A percentile compares a stretch with the other conserved stretches of the same genome.
phyloP scores from a whole-genome alignment of 23 tunicate genomes.

The Botrylloides violaceus region DNA sequence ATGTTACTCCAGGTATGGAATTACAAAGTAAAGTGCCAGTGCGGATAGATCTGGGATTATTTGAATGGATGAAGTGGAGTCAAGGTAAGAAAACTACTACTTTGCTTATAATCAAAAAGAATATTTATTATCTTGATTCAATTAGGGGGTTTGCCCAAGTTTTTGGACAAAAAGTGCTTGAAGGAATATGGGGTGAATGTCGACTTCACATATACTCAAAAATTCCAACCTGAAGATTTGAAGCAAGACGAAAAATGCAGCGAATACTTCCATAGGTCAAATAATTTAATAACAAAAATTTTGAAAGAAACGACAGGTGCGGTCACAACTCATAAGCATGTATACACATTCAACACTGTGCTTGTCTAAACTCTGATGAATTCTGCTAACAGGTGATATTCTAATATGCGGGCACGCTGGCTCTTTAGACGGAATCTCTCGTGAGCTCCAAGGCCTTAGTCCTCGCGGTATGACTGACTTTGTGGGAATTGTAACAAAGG shows the following conservation, averaged over 20 bases:
- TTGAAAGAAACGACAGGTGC: conserved; percentile 55
- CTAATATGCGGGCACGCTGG: conserved; percentile 80
- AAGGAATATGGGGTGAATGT: conserved; percentile 56
- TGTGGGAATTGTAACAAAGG: conserved; percentile 87
- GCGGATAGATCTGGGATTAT: conserved; percentile 50
- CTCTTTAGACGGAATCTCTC: conserved; percentile 68
- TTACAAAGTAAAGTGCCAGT: conserved; percentile 31
- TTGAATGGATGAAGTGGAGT: conserved; percentile 98
- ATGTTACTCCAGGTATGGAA: conserved; percentile 42
- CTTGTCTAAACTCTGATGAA: too few relatives aligned
- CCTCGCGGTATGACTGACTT: conserved; percentile 88
- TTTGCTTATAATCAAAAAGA: too few relatives aligned
- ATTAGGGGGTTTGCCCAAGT: conserved; percentile 71
- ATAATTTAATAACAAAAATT: conserved; percentile 28
- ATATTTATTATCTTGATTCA: neutral
- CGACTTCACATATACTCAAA: conserved; percentile 23
- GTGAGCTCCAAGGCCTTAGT: conserved; percentile 83
- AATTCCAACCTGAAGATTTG: conserved; percentile 31
- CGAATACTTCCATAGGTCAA: conserved; percentile 74
- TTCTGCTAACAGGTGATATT: conserved; percentile 81
- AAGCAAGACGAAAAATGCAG: conserved; percentile 50
- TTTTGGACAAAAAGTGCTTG: conserved; percentile 22
- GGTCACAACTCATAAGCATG: neutral
- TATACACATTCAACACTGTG: neutral
- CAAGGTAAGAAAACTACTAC: conserved; percentile 28